phyloP scores from a whole-genome alignment of 53 echinoderm and acorn worm genomes.

The Echinarachnius parma region DNA sequence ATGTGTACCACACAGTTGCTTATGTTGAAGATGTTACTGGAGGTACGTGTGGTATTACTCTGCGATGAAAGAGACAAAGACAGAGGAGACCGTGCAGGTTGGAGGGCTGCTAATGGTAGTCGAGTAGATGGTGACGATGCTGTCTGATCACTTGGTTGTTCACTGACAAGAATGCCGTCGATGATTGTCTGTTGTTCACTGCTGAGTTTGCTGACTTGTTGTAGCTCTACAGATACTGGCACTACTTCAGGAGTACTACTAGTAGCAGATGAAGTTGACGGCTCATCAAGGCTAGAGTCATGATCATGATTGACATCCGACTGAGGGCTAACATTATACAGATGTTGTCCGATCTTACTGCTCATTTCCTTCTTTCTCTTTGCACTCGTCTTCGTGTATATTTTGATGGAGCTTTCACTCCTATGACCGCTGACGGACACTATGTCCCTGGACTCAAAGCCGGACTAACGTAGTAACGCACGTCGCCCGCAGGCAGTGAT shows the following conservation, averaged over 20 bases:
- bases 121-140: slow-evolving; percentile 5
- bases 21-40: too few relatives aligned
- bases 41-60: too few relatives aligned
- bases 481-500: slow-evolving; percentile 34
- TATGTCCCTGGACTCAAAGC: slow-evolving; percentile 14
- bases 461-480: slow-evolving; percentile 13
- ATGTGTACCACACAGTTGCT: too few relatives aligned
- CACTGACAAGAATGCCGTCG: too few relatives aligned
- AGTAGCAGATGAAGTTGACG: slow-evolving; percentile 1
- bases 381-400: slow-evolving; percentile 19
- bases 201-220: slow-evolving; percentile 10
- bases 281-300: slow-evolving; percentile 11
- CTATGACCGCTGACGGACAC: slow-evolving; percentile 28
- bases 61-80: too few relatives aligned
- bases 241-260: background rate
- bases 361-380: slow-evolving; percentile 32
- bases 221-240: background rate
- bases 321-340: background rate
- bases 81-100: slow-evolving; percentile 14
- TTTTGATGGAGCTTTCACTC: slow-evolving; percentile 20
- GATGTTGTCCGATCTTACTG: slow-evolving; percentile 10
- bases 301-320: slow-evolving; percentile 5
- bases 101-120: slow-evolving; percentile 16
- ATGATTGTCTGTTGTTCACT: slow-evolving; percentile 13
- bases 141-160: slow-evolving; percentile 10